A percentile compares a stretch with the other conserved stretches of the same genome.
Evolutionary conservation across 2,113 vertebrate species (phyloP).

Genomic region (Narcine bancroftii): DNA sequence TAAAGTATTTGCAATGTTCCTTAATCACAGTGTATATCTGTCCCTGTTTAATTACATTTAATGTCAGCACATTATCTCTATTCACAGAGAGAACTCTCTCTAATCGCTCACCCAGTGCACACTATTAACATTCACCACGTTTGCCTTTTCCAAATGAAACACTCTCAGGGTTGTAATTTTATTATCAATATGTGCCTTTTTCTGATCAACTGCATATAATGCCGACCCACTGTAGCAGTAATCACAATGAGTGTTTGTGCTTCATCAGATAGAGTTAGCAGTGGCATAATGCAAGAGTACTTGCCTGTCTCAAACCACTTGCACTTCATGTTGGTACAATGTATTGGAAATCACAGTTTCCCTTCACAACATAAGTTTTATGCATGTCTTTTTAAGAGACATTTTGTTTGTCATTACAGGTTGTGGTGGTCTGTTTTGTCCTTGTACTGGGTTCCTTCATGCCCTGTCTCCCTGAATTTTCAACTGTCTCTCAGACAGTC

Average conservation of each 20-base stretch:
- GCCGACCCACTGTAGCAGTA: background rate
- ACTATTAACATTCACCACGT: background rate
- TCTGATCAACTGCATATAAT: background rate
- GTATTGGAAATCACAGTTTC: background rate
- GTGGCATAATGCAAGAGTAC: background rate
- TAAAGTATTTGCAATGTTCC: too few species aligned
- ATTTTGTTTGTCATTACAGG: constrained; percentile 54
- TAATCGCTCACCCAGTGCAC: background rate
- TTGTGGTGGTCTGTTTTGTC: constrained; percentile 87
- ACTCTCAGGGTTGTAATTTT: background rate
- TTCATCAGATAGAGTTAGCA: background rate
- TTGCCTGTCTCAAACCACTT: background rate
- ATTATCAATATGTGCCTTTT: background rate
- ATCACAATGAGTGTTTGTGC: background rate
- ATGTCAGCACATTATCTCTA: background rate
- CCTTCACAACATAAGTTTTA: background rate
- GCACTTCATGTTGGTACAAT: background rate
- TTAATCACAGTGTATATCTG: background rate
- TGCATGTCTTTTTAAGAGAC: background rate
- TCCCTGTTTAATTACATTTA: background rate
- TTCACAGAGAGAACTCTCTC: background rate
- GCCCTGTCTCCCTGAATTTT: constrained; percentile 84
- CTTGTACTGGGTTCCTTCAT: constrained; percentile 89
- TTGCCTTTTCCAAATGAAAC: background rate
- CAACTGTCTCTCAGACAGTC: constrained; percentile 70